Evolutionary conservation across 2,888 invertebrate genomes (phyloP), one percentile per base, ranked within the genome.

Genomic region (Phanerotoma sp.): DNA sequence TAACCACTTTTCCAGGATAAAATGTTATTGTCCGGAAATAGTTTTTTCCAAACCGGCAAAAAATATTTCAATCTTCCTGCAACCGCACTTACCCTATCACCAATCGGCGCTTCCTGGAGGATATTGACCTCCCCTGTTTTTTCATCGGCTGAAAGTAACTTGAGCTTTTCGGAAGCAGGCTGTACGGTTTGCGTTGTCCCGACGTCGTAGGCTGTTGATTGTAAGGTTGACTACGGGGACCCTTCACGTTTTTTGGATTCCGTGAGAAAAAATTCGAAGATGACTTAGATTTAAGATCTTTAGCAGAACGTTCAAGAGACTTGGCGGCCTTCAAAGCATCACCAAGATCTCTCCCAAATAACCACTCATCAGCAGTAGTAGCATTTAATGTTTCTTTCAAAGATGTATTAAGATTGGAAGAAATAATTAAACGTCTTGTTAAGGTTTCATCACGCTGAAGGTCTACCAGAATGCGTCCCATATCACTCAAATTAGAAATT

Each of bases 241-340:
- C 41, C 13, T 42, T 59, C 51, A 42, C 41, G 59, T 56, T 62
- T 61, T 61, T 62, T 61, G 38, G 32, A 32, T n/a, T 11, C 5
- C 11, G 16, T n/a, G n/a, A n/a, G n/a, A n/a, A n/a, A n/a, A n/a
- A n/a, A n/a, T n/a, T n/a, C 10, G 15, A 13, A n/a, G 35, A n/a
- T 11, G 35, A n/a, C 13, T 35, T 35, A 18, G 54, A 16, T 13
- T 44, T 47, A 4, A 54, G 25, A 1, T 60, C 53, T 25, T 60
- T 53, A 13, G 52, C 44, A 3, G 57, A 51, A 1, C 47, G 40
- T 30, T 60, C 54, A 10, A 60, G 15, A 3, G 22, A 25, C 28
- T 61, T 58, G 4, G 55, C 54, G 5, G 51, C 16, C 13, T 61
- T 62, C 15, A 62, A 11, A 4, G 22, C 38, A 5, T 56, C 62